Evolutionary conservation across 2,797 vertebrate species (phyloP).

Genomic region (Peromyscus attwateri): DNA sequence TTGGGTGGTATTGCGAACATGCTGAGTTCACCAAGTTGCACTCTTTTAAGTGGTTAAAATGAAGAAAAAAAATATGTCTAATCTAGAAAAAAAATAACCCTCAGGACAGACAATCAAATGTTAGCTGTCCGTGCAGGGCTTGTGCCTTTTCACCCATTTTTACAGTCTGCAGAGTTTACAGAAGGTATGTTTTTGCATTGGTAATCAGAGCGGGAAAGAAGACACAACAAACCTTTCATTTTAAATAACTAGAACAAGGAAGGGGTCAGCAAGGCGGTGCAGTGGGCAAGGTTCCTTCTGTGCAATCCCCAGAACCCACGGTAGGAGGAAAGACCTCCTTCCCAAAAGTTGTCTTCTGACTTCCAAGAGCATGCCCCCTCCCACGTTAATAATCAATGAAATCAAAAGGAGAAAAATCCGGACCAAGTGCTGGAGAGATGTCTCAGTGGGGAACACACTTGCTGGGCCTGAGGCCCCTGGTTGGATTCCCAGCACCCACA

Average conservation of each 20-base stretch:
- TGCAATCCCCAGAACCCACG: not conserved
- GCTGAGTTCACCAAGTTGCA: not conserved
- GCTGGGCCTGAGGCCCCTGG: not conserved
- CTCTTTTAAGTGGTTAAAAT: not conserved
- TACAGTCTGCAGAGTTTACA: not conserved
- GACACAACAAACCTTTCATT: not conserved
- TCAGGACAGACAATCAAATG: not conserved
- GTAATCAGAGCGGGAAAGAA: not conserved
- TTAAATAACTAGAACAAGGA: conserved; percentile 44
- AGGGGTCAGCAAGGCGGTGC: not conserved
- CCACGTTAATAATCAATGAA: not conserved
- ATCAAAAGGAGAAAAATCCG: not conserved
- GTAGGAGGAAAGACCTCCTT: not conserved
- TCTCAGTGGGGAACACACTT: no score
- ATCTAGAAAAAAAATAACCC: conserved; percentile 10
- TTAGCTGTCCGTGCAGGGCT: not conserved
- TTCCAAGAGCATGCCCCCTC: not conserved
- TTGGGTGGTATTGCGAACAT: not conserved
- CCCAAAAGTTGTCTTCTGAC: not conserved
- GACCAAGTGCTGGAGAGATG: not conserved
- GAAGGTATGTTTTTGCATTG: not conserved
- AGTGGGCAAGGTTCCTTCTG: not conserved
- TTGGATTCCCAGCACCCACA: not conserved
- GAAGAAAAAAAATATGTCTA: not conserved
- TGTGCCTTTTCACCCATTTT: not conserved